Conservation (phyloP, 2,888 invertebrate species). For the Harpalus rubripes region DNA sequence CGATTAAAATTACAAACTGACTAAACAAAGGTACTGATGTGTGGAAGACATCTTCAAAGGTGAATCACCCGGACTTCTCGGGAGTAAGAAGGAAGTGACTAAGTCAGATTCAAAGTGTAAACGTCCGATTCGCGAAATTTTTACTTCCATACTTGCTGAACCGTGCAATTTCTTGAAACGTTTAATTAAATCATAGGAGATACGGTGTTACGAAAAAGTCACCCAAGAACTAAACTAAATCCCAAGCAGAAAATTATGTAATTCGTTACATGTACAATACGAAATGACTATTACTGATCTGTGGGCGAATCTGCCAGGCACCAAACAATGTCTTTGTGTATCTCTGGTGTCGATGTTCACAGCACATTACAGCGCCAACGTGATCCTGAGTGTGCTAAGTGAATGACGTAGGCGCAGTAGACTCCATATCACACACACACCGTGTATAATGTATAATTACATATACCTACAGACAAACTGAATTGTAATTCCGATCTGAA, state of each 20-base stretch:
- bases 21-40: background rate
- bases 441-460: slow-evolving; percentile 50
- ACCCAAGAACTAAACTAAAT: too few relatives aligned
- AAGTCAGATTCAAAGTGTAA: background rate
- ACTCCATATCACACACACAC: slow-evolving; percentile 15
- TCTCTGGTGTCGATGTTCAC: slow-evolving; percentile 48
- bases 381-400: slow-evolving; percentile 36
- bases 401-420: slow-evolving; percentile 53
- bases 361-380: slow-evolving; percentile 31
- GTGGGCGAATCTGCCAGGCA: too few relatives aligned
- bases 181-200: too few relatives aligned
- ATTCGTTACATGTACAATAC: too few relatives aligned
- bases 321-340: background rate
- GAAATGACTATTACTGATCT: too few relatives aligned
- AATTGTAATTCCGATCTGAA: slow-evolving; percentile 59
- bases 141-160: background rate
- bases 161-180: background rate
- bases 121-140: background rate
- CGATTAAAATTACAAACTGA: too few relatives aligned
- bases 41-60: background rate
- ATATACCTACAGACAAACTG: slow-evolving; percentile 56
- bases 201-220: too few relatives aligned
- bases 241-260: too few relatives aligned
- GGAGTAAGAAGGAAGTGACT: background rate
- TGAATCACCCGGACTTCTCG: background rate